These are phyloP conservation scores for Burhinus bistriatus DNA, from an alignment of 2,113 vertebrate species.

Conservation along the genomic window DNA sequence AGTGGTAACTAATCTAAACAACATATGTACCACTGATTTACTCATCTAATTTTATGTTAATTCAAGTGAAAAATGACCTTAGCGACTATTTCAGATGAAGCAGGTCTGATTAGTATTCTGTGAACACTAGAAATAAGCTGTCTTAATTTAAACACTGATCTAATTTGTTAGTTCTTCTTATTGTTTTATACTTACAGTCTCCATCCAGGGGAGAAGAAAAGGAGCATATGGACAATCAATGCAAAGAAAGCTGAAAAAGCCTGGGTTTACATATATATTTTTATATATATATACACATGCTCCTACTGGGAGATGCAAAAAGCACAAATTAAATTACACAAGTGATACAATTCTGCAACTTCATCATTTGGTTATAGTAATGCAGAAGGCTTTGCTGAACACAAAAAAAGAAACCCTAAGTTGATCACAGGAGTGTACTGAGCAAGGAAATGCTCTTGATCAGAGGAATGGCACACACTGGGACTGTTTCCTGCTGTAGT, in stretches of 20 bases:
- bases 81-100: not conserved
- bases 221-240: not conserved
- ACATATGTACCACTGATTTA: constrained; percentile 24
- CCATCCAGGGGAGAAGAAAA: not conserved
- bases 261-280: accelerated
- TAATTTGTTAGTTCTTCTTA: not conserved
- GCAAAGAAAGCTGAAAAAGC: not conserved
- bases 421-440: not conserved
- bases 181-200: not conserved
- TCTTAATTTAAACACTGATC: constrained; percentile 1
- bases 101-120: not conserved
- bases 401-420: not conserved
- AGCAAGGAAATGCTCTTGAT: not conserved
- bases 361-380: not conserved
- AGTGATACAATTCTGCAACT: not conserved
- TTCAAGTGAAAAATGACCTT: constrained; percentile 36
- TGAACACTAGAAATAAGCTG: constrained; percentile 2
- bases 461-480: not conserved
- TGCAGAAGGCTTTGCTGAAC: not conserved
- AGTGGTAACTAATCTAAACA: constrained; percentile 38
- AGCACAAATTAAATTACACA: not conserved
- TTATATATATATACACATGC: not conserved
- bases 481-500: not conserved
- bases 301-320: not conserved
- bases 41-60: constrained; percentile 41